Percentiles rank a stretch among this genome's conserved stretches.
Conservation (phyloP, 2,113 vertebrate genomes). For the Elachura formosa region DNA sequence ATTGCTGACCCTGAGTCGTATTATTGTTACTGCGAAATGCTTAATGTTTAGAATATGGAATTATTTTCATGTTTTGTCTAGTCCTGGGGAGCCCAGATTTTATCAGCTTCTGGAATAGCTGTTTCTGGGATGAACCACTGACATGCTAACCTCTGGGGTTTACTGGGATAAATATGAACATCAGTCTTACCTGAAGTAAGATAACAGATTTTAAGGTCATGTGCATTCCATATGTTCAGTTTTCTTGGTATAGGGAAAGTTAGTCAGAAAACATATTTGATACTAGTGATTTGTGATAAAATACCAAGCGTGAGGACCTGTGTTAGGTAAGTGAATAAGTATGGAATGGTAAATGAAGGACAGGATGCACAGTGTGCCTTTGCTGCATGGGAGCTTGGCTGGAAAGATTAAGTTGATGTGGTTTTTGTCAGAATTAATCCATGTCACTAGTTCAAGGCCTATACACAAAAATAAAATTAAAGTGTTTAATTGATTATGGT, state of each 20-base stretch:
- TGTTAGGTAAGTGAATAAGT: neutral
- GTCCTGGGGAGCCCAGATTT: neutral
- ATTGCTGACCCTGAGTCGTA: neutral
- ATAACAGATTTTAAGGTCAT: neutral
- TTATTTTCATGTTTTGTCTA: neutral
- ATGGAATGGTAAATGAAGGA: neutral
- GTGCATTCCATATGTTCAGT: neutral
- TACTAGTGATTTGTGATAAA: neutral
- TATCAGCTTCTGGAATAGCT: neutral
- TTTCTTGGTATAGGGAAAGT: neutral
- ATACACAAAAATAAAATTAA: neutral
- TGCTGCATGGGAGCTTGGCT: neutral
- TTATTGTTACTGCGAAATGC: neutral
- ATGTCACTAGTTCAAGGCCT: neutral
- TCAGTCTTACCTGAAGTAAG: neutral
- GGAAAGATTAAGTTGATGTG: neutral
- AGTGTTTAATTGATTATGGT: neutral
- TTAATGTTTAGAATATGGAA: neutral
- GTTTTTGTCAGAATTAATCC: neutral
- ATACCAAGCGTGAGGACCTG: neutral
- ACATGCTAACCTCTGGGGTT: neutral
- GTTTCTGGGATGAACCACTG: neutral
- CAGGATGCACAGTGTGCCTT: neutral
- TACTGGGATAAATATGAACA: neutral
- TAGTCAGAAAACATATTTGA: neutral